Percentiles rank a stretch among this genome's conserved stretches.
phyloP scores from a whole-genome alignment of 2,797 vertebrate genomes.

The Gallirallus australis region DNA sequence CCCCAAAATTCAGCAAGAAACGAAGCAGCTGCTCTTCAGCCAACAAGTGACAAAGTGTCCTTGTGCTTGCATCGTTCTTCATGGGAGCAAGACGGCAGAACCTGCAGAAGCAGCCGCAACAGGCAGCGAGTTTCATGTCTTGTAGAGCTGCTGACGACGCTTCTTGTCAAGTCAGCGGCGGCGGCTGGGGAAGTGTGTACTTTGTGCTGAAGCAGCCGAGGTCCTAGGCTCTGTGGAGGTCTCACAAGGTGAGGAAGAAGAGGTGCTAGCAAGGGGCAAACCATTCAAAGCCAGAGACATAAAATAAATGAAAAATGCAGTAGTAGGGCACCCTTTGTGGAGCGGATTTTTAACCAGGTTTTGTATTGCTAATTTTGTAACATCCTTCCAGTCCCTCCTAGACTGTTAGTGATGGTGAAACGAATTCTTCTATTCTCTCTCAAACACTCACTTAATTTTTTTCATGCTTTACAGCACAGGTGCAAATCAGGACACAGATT shows the following conservation, averaged over 20 bases:
- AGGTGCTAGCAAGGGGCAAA: neutral
- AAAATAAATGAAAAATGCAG: neutral
- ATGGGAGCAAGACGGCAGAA: neutral
- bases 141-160: neutral
- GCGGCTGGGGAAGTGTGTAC: neutral
- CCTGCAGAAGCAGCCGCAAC: neutral
- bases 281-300: neutral
- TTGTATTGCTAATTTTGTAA: neutral
- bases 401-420: neutral
- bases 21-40: neutral
- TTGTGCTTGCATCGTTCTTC: neutral
- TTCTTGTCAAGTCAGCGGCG: neutral
- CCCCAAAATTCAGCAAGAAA: neutral
- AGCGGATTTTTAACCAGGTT: neutral
- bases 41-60: neutral
- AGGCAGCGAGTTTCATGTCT: neutral
- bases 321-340: neutral
- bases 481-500: neutral
- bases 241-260: neutral
- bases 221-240: accelerated
- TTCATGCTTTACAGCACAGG: neutral
- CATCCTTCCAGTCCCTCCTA: neutral
- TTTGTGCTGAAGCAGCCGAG: neutral
- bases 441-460: neutral
- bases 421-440: neutral